Evolutionary conservation across 2,797 vertebrate genomes (phyloP), one percentile per base, ranked within the genome.

Genomic region (Bovichtus variegatus): DNA sequence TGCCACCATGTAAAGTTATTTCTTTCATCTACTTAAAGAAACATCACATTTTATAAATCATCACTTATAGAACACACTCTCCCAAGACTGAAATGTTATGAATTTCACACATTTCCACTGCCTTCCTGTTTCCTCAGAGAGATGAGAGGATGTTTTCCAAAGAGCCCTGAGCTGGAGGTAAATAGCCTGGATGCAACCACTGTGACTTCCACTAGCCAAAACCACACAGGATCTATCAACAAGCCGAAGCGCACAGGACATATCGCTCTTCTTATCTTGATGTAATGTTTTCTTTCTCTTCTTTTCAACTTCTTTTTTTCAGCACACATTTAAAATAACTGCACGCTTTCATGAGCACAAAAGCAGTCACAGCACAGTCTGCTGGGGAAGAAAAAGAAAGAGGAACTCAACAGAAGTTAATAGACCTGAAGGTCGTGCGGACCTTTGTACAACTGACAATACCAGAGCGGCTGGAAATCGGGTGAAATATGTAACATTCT

Each of bases 181-280:
- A 89, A 89, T 87, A 89, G 84, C 81, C 1, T 62, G 80, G 75
- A 87, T 74, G 87, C 81, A 91, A 49, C 76, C 89, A 86, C 89
- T 88, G 91, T 91, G 90, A 92, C 88, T 67, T 25, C 78, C 80
- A 82, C 38, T 66, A 74, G 77, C 63, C 76, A 80, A 88, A 90
- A 78, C 83, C 81, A 76, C 80, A 65, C 36, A 1, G 62, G 44
- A 63, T 85, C 78, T n/a, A 55, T 87, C 84, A 89, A 82, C 80
- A 80, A 41, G 0, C 46, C 47, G 43, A 86, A 67, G 75, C 83
- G 47, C 87, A 83, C 54, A 18, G 40, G 61, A 25, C 72, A 76
- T 50, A 68, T 78, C 50, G 5, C 34, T 46, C 54, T 3, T 46
- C 86, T 88, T 75, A 91, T 92, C 83, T 85, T 7, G 71, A 73